A percentile compares a stretch with the other conserved stretches of the same genome.
Evolutionary conservation across 2,797 vertebrate genomes (phyloP).

Genomic region (Euthynnus affinis): DNA sequence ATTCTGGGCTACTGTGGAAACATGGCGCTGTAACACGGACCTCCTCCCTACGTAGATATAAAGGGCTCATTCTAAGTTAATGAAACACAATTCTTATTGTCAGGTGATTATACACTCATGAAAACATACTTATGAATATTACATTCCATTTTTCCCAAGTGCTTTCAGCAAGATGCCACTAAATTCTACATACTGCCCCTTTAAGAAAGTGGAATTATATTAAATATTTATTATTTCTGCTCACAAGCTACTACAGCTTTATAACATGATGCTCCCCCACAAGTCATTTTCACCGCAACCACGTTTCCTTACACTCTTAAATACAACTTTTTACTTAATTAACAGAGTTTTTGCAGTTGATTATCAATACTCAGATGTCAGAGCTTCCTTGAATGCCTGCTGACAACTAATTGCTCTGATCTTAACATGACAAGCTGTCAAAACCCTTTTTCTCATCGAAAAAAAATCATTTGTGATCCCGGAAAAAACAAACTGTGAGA

Average conservation of each 20-base stretch:
- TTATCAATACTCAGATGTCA: conserved; percentile 15
- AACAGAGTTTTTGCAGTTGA: not conserved
- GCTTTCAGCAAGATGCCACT: no score
- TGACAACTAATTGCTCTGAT: conserved; percentile 46
- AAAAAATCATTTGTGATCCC: conserved; percentile 13
- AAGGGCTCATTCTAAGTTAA: no score
- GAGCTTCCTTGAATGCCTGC: conserved; percentile 36
- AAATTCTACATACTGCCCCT: no score
- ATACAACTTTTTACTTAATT: not conserved
- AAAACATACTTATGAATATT: no score
- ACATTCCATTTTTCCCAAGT: no score
- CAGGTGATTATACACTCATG: no score
- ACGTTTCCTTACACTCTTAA: not conserved
- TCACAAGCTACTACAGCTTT: not conserved
- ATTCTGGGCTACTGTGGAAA: no score
- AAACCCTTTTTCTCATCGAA: conserved; percentile 8
- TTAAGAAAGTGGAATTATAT: not conserved
- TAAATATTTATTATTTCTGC: not conserved
- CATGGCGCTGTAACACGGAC: no score
- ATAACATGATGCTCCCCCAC: not conserved
- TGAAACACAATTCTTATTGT: no score
- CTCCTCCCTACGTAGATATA: no score
- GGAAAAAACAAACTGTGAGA: not conserved
- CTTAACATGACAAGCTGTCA: conserved; percentile 52
- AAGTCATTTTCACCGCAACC: not conserved